Evolutionary conservation across 2,888 invertebrate species (phyloP).

Genomic region (Pomacea canaliculata): DNA sequence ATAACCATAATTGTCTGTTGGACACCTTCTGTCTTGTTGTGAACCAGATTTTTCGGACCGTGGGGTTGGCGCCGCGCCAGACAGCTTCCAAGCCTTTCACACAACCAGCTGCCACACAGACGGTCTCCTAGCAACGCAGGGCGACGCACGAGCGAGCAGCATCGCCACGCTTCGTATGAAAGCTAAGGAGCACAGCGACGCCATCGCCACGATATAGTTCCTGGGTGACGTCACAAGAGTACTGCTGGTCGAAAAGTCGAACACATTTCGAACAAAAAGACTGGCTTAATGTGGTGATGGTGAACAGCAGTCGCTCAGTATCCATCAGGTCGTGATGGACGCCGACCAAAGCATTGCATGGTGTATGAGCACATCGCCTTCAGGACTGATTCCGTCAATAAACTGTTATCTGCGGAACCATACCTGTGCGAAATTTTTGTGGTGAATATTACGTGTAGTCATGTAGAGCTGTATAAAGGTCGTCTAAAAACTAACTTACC

Average conservation of each 20-base stretch:
- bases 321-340: too few species aligned
- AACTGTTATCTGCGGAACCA: too few species aligned
- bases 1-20: too few species aligned
- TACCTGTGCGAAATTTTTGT: too few species aligned
- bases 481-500: too few species aligned
- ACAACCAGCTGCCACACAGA: background rate
- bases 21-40: background rate
- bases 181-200: constrained; percentile 35
- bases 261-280: background rate
- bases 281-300: too few species aligned
- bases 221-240: background rate
- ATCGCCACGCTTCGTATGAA: constrained; percentile 34
- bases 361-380: too few species aligned
- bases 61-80: background rate
- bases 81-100: background rate
- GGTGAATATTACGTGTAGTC: too few species aligned
- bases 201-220: constrained; percentile 23
- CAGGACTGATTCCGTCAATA: too few species aligned
- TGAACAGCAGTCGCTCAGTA: too few species aligned
- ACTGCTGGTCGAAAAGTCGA: background rate
- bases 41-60: background rate
- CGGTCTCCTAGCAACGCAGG: background rate
- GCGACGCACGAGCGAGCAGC: constrained; percentile 31
- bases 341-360: too few species aligned
- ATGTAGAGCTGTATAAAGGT: too few species aligned